phyloP scores from a whole-genome alignment of 2,797 vertebrate species.

The Anableps anableps region DNA sequence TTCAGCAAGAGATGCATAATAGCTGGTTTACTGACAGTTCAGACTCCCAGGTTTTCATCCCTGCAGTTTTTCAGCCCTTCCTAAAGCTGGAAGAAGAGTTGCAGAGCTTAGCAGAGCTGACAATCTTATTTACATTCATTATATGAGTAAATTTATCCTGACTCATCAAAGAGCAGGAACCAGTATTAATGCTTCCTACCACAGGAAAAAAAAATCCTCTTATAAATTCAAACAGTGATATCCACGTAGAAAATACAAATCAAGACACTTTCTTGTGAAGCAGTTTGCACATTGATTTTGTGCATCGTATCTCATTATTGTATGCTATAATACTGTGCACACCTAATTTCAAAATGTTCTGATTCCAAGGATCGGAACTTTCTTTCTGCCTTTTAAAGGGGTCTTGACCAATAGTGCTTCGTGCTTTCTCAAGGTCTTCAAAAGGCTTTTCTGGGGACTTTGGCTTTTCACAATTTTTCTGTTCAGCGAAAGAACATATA shows the following conservation, averaged over 20 bases:
- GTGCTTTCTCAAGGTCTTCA: neutral
- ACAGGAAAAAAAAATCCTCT: conserved; percentile 26
- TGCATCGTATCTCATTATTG: conserved; percentile 12
- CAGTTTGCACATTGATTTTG: conserved; percentile 39
- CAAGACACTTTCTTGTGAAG: conserved; percentile 40
- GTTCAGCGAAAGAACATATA: neutral
- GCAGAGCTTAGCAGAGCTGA: conserved; percentile 45
- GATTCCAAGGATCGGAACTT: neutral
- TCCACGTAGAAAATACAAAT: conserved; percentile 35
- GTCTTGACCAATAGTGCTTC: too few relatives aligned
- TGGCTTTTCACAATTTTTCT: neutral
- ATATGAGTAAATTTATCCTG: conserved; percentile 62
- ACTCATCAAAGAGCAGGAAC: conserved; percentile 60
- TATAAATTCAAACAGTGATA: conserved; percentile 25
- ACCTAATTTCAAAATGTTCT: neutral
- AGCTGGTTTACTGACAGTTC: conserved; percentile 62
- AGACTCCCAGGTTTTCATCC: conserved; percentile 53
- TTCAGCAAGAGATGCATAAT: conserved; percentile 41
- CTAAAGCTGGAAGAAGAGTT: conserved; percentile 37
- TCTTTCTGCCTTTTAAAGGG: neutral
- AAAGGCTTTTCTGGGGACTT: too few relatives aligned
- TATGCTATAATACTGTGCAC: neutral
- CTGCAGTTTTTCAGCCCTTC: conserved; percentile 25
- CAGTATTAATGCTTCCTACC: conserved; percentile 51
- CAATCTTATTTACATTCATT: conserved; percentile 70